Evolutionary conservation across 2,888 invertebrate species (phyloP).

Genomic region (Amblyteles armatorius): DNA sequence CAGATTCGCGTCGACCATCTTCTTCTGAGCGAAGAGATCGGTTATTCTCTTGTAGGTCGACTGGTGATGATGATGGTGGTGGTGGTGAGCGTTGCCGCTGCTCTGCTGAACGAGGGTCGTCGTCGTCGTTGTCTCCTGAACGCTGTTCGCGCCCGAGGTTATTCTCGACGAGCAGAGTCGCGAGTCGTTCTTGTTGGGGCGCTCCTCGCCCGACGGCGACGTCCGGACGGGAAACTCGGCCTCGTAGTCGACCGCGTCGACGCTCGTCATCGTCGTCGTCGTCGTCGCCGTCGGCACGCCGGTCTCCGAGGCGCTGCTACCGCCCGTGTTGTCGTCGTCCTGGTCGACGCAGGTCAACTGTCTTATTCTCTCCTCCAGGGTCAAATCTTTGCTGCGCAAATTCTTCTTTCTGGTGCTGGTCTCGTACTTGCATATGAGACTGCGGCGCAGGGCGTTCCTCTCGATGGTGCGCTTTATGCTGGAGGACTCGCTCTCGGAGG

Average conservation of each 20-base stretch:
- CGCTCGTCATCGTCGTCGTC: conserved; percentile 36
- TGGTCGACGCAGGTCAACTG: conserved; percentile 93
- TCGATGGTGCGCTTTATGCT: conserved; percentile 91
- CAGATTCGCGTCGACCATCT: conserved; percentile 79
- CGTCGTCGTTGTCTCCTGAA: conserved; percentile 62
- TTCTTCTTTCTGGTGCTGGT: conserved; percentile 85
- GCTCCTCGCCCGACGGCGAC: conserved; percentile 89
- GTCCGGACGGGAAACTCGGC: conserved; percentile 86
- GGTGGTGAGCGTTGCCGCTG: conserved; percentile 63
- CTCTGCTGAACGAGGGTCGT: conserved; percentile 43
- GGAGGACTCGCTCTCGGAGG: conserved; percentile 83
- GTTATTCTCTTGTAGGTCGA: conserved; percentile 89
- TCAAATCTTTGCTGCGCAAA: conserved; percentile 88
- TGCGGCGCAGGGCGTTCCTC: conserved; percentile 92
- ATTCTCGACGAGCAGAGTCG: conserved; percentile 16
- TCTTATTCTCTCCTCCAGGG: conserved; percentile 94
- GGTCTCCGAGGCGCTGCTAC: conserved; percentile 70
- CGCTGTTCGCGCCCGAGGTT: conserved; percentile 41
- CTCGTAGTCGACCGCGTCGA: conserved; percentile 47
- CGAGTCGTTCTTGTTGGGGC: conserved; percentile 76
- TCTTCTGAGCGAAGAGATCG: conserved; percentile 87
- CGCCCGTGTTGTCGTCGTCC: conserved; percentile 87
- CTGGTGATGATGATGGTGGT: conserved; percentile 74
- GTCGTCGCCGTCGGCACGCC: conserved; percentile 55
- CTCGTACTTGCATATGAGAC: conserved; percentile 89